Conservation (phyloP, 92 coral and sea anemone genomes). For the Epizoanthus fatuus region DNA sequence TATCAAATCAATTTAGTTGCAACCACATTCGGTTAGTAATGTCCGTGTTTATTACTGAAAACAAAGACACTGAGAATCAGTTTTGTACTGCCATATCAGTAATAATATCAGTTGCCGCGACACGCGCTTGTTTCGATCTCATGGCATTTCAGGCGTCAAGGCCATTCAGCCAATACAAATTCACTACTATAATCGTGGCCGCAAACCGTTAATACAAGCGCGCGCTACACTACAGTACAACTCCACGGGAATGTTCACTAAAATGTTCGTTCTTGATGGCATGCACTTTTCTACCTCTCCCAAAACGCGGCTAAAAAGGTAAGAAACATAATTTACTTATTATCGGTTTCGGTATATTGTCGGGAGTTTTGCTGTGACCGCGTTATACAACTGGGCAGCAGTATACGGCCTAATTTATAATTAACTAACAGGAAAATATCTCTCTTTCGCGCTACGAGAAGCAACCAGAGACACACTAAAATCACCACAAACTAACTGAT, state of each 20-base stretch:
- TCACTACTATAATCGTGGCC: not conserved
- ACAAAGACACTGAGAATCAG: too few species aligned
- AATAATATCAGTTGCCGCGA: too few species aligned
- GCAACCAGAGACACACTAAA: too few species aligned
- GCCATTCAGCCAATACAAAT: not conserved
- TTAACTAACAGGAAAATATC: not conserved
- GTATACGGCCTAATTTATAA: not conserved
- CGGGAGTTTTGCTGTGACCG: not conserved
- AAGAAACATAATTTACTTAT: not conserved
- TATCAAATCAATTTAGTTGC: too few species aligned
- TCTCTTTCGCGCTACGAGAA: not conserved
- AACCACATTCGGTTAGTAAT: too few species aligned
- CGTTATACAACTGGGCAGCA: not conserved
- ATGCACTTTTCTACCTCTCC: not conserved
- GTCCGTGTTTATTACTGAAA: too few species aligned
- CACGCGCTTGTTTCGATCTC: not conserved
- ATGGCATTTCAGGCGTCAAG: not conserved
- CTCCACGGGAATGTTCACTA: not conserved
- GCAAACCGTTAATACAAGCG: conserved; percentile 7
- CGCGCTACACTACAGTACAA: not conserved
- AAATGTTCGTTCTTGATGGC: conserved; percentile 12
- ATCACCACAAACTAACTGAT: too few species aligned
- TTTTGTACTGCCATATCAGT: too few species aligned
- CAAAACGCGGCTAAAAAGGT: conserved; percentile 6
- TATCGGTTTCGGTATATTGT: not conserved